Base-by-base conservation (phyloP, 2,888 invertebrate species). In the Netelia melanura region DNA sequence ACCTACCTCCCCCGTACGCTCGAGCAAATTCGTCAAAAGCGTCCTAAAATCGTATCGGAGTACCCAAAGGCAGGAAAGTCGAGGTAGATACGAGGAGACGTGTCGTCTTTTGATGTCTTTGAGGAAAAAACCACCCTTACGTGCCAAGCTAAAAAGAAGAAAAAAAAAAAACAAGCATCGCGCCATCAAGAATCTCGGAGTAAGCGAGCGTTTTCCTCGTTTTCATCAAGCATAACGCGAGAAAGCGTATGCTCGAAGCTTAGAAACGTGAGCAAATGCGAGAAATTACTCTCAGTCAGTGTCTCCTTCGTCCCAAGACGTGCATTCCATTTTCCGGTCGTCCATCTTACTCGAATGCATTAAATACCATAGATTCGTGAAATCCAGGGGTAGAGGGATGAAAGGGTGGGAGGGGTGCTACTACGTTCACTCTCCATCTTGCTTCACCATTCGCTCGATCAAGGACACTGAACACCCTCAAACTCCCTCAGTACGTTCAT, bases 341-440 rank as follows among this genome's bases (percentile, higher is more conserved):
- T 70, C 78, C 77, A 58, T 70, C 83, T 85, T 83, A 84, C 81
- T 85, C 86, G 86, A 87, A 90, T 89, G 88, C 91, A 89, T 90
- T 87, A 89, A 90, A 91, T 91, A 88, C 88, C 86, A 77, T 83
- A 68, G 84, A 87, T 86, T 85, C 89, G 84, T 76, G 87, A 86
- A 38, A 74, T 85, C 83, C 84, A 83, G 80, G 83, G 83, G 81
- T 56, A 79, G 75, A 52, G 79, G 75, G 80, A 30, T 77, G 85
- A 85, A 79, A 71, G 74, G 70, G 21, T 21, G 21, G 1, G 21
- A 21, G 21, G 86, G 25, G 17, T 5, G 17, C 5, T 25, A 48
- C 23, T 43, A 43, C 44, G 44, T 56, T 38, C 61, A 17, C 58
- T 54, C 61, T 62, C 56, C 21, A 54, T 81, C 68, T 74, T 44